Percentiles rank a stretch among this genome's conserved stretches.
Evolutionary conservation across 2,113 vertebrate species (phyloP).

Genomic region (Podocnemis expansa): DNA sequence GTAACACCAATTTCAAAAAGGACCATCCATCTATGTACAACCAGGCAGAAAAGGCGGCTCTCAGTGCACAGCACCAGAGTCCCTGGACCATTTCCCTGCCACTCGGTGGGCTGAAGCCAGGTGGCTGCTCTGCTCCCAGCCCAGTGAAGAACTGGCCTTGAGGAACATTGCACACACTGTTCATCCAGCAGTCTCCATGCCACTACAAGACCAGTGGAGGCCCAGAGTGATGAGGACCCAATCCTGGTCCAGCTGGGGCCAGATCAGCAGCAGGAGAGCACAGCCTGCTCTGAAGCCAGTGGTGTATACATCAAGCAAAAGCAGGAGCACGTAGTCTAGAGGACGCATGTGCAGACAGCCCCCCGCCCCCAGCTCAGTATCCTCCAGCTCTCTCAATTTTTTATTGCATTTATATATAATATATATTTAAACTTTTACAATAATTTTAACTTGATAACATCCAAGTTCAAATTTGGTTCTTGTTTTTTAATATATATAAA

Average conservation of each 20-base stretch:
- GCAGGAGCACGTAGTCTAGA: neutral
- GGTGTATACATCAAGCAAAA: neutral
- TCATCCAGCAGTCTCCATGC: neutral
- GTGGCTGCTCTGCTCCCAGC: neutral
- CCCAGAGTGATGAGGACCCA: too few relatives aligned
- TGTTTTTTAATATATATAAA: slow-evolving; percentile 79
- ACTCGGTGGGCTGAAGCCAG: too few relatives aligned
- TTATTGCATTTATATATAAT: slow-evolving; percentile 78
- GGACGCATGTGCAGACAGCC: too few relatives aligned
- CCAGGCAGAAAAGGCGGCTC: too few relatives aligned
- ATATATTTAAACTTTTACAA: slow-evolving; percentile 78
- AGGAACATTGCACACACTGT: too few relatives aligned
- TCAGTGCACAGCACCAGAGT: too few relatives aligned
- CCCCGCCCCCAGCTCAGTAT: neutral
- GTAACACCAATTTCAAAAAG: too few relatives aligned
- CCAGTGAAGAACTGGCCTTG: neutral
- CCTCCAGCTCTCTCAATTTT: slow-evolving; percentile 30
- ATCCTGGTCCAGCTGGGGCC: neutral
- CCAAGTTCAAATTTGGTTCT: slow-evolving; percentile 75
- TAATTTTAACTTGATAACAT: slow-evolving; percentile 77
- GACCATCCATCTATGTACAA: too few relatives aligned
- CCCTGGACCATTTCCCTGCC: too few relatives aligned
- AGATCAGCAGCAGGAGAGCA: neutral
- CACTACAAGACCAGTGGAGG: neutral
- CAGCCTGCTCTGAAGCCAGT: too few relatives aligned